phyloP scores from a whole-genome alignment of 2,797 vertebrate genomes.

The Mycteria americana region DNA sequence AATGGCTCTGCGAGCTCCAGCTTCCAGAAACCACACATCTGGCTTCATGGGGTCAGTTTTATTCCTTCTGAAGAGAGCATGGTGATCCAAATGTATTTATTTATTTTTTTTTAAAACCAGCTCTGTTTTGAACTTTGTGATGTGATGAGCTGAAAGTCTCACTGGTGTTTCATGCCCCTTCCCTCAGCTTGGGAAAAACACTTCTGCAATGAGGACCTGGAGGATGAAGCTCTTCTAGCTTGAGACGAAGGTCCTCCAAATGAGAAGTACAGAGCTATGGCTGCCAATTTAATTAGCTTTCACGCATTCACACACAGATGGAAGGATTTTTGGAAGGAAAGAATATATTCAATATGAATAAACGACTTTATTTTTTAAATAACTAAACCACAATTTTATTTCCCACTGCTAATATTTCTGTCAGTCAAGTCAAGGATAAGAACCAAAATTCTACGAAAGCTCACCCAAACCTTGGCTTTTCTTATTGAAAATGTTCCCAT shows the following conservation, averaged over 20 bases:
- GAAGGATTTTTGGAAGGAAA: slow-evolving; percentile 26
- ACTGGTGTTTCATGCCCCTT: neutral
- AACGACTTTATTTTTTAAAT: neutral
- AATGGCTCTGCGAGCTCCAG: neutral
- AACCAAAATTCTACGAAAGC: slow-evolving; percentile 3
- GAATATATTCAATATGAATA: neutral
- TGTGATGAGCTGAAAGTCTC: neutral
- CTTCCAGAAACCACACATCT: neutral
- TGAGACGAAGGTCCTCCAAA: slow-evolving; percentile 27
- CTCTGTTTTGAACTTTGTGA: neutral
- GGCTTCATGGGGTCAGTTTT: neutral
- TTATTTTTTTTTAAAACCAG: neutral
- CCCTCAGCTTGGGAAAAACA: neutral
- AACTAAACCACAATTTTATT: neutral
- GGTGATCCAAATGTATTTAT: neutral
- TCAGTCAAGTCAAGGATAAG: slow-evolving; percentile 33
- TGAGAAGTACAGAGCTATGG: neutral
- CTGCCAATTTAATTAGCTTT: slow-evolving; percentile 45
- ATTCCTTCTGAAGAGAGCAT: neutral
- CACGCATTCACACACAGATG: neutral
- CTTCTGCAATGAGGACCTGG: neutral
- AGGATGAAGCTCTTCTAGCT: slow-evolving; percentile 7
- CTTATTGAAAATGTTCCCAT: neutral
- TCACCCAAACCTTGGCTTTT: neutral
- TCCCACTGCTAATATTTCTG: slow-evolving; percentile 19